Evolutionary conservation across 2,113 vertebrate species (phyloP).

Genomic region (Neoarius graeffei): DNA sequence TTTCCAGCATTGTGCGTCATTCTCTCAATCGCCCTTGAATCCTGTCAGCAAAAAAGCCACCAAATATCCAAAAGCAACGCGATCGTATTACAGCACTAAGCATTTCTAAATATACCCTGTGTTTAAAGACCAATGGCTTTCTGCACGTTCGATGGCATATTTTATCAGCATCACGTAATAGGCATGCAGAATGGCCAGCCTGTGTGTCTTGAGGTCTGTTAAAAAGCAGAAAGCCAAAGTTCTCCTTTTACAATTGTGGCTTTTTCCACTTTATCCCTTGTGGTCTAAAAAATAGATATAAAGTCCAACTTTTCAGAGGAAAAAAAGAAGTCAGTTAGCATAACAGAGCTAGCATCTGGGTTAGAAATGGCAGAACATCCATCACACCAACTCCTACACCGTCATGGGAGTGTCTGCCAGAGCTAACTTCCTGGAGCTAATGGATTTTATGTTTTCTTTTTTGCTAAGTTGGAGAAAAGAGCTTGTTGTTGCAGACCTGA

Average conservation of each 20-base stretch:
- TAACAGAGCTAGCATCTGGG: constrained; percentile 59
- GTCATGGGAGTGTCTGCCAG: constrained; percentile 18
- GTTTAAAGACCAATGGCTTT: constrained; percentile 8
- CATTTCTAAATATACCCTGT: constrained; percentile 27
- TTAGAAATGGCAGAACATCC: constrained; percentile 68
- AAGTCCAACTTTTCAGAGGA: constrained; percentile 54
- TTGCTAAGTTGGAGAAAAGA: background rate
- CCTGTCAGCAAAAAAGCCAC: constrained; percentile 24
- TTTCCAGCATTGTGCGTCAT: constrained; percentile 16
- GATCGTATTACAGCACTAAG: constrained; percentile 12
- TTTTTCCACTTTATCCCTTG: constrained; percentile 45
- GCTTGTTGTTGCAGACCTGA: background rate
- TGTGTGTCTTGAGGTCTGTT: constrained; percentile 57
- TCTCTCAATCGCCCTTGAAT: background rate
- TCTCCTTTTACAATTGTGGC: constrained; percentile 54
- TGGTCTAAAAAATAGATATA: constrained; percentile 57
- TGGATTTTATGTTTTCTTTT: constrained; percentile 37
- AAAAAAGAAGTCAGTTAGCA: constrained; percentile 53
- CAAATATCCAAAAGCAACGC: constrained; percentile 5
- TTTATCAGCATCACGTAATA: constrained; percentile 29
- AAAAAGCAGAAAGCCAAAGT: constrained; percentile 38
- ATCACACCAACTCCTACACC: constrained; percentile 29
- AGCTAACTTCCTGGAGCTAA: constrained; percentile 40
- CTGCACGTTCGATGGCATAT: constrained; percentile 8
- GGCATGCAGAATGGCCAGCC: constrained; percentile 50